phyloP scores from a whole-genome alignment of 2,888 invertebrate species.

The Drosophila helvetica region DNA sequence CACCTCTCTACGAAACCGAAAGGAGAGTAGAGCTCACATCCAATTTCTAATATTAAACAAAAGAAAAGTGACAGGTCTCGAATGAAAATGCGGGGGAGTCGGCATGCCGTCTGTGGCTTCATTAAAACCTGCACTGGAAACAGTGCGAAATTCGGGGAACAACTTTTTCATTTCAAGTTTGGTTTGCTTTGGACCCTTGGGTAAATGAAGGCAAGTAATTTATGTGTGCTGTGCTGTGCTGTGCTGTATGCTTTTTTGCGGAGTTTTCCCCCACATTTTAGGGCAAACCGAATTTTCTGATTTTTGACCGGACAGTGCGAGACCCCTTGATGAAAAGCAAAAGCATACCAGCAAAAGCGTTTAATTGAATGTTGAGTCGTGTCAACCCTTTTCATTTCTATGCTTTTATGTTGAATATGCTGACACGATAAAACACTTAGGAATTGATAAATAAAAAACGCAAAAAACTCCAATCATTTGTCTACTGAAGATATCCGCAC shows the following conservation, averaged over 20 bases:
- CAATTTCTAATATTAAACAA: constrained; percentile 60
- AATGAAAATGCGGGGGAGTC: background rate
- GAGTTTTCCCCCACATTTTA: constrained; percentile 3
- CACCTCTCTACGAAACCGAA: constrained; percentile 44
- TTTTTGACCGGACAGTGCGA: constrained; percentile 15
- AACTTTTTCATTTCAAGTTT: constrained; percentile 39
- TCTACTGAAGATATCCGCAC: background rate
- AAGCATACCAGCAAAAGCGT: background rate
- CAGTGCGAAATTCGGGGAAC: background rate
- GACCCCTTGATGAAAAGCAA: background rate
- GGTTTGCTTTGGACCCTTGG: constrained; percentile 8
- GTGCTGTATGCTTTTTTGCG: constrained; percentile 4
- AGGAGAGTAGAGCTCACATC: constrained; percentile 32
- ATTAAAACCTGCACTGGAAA: constrained; percentile 31
- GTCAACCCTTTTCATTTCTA: constrained; percentile 6
- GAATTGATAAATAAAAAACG: background rate
- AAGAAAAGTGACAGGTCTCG: constrained; percentile 35
- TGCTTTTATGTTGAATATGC: constrained; percentile 38
- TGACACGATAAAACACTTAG: constrained; percentile 1
- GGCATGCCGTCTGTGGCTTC: constrained; percentile 39
- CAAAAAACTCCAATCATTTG: background rate
- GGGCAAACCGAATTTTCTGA: background rate
- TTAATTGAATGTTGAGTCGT: background rate
- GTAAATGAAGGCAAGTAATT: constrained; percentile 26
- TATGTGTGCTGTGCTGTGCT: constrained; percentile 15